These are phyloP conservation scores for Columba janthina DNA, from an alignment of 2,113 vertebrate species.

Conservation along the genomic window DNA sequence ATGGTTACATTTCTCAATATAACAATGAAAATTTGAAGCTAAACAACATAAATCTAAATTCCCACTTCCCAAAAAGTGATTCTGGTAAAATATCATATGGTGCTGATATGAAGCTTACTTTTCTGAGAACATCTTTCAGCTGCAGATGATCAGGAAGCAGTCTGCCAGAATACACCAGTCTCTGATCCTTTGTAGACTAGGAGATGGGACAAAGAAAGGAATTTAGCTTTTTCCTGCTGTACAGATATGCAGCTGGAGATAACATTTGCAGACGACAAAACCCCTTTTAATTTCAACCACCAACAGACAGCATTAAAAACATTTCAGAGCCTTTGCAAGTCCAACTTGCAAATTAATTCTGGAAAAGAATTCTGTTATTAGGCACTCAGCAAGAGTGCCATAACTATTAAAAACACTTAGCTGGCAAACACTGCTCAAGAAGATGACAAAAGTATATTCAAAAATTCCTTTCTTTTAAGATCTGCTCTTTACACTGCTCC, in stretches of 20 bases:
- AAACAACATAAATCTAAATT: background rate
- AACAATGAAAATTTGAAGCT: background rate
- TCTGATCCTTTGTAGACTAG: conserved; percentile 91
- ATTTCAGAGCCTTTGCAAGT: background rate
- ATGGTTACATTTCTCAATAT: background rate
- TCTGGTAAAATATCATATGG: background rate
- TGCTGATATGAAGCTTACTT: conserved; percentile 80
- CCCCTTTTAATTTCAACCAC: background rate
- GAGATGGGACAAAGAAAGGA: conserved; percentile 75
- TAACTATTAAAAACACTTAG: background rate
- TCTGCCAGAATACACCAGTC: conserved; percentile 92
- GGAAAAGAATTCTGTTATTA: background rate
- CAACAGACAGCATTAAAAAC: background rate
- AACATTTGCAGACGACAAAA: conserved; percentile 48
- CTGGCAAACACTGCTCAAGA: background rate
- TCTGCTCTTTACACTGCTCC: background rate
- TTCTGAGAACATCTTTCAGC: conserved; percentile 92
- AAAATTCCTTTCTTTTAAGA: background rate
- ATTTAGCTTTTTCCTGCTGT: conserved; percentile 67
- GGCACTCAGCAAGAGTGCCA: background rate
- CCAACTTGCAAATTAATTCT: background rate
- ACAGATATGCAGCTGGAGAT: conserved; percentile 17
- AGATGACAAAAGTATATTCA: background rate
- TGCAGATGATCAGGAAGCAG: conserved; percentile 93
- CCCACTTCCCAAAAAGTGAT: background rate